Conservation (phyloP, 2,113 vertebrate genomes). For the Aramus guarauna region DNA sequence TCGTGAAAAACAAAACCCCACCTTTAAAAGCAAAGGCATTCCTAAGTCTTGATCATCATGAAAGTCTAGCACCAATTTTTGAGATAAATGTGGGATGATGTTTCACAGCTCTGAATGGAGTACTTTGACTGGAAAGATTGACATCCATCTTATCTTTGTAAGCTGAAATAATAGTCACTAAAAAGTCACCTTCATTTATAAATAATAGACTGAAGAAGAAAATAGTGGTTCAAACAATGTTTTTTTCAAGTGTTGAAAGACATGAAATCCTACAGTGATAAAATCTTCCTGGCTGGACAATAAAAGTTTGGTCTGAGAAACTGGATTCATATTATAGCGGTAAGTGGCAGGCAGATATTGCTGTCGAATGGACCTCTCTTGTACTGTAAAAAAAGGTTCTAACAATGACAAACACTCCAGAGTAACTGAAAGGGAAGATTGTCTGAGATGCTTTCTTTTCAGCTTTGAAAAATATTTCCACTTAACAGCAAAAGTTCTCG, state of each 20-base stretch:
- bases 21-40: neutral
- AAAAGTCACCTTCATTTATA: neutral
- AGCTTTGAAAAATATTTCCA: neutral
- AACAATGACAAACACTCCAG: neutral
- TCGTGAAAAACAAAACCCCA: neutral
- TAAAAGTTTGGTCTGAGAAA: neutral
- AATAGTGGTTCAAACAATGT: neutral
- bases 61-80: neutral
- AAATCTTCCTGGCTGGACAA: neutral
- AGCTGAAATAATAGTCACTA: neutral
- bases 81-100: neutral
- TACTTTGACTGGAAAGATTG: neutral
- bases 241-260: neutral
- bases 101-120: neutral
- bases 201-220: neutral
- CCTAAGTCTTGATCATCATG: neutral
- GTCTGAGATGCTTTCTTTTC: neutral
- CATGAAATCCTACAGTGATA: neutral
- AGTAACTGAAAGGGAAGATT: neutral
- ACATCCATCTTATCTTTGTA: neutral
- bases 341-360: neutral
- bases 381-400: neutral
- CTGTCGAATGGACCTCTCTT: neutral
- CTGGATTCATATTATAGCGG: neutral
- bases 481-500: neutral